phyloP scores from a whole-genome alignment of 2,888 invertebrate species.

The Rotaria socialis region DNA sequence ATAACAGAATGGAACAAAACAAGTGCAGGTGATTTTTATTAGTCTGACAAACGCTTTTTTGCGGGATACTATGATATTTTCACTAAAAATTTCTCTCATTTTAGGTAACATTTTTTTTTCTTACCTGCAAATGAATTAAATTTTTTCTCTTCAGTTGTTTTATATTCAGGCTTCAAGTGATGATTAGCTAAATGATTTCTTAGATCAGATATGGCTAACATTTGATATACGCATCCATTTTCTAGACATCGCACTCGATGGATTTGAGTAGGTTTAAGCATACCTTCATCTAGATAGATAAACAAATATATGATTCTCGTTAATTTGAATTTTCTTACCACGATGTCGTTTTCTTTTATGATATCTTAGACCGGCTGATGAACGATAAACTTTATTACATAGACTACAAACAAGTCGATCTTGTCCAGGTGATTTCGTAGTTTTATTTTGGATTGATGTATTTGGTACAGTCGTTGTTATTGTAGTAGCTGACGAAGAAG shows the following conservation, averaged over 20 bases:
- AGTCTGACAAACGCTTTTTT: no score
- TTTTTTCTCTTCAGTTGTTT: constrained; percentile 36
- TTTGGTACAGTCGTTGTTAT: not conserved
- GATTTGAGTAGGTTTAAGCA: constrained; percentile 11
- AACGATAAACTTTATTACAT: constrained; percentile 30
- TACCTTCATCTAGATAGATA: not conserved
- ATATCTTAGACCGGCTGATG: constrained; percentile 23
- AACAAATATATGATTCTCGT: not conserved
- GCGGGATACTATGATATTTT: not conserved
- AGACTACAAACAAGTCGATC: constrained; percentile 28
- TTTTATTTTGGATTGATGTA: not conserved
- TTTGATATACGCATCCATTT: constrained; percentile 22
- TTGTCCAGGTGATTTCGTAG: not conserved
- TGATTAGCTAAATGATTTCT: constrained; percentile 36
- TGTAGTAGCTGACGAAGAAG: not conserved
- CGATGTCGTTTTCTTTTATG: constrained; percentile 33
- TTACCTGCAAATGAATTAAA: constrained; percentile 23
- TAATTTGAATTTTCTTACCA: not conserved
- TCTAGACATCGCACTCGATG: constrained; percentile 33
- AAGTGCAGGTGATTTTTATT: no score
- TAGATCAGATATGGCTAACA: constrained; percentile 25
- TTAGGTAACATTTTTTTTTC: not conserved
- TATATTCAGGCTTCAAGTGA: constrained; percentile 22
- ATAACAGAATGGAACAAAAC: no score
- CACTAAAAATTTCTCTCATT: no score